Evolutionary conservation across 23 tunicate species (phyloP).

Genomic region (Botrylloides violaceus): DNA sequence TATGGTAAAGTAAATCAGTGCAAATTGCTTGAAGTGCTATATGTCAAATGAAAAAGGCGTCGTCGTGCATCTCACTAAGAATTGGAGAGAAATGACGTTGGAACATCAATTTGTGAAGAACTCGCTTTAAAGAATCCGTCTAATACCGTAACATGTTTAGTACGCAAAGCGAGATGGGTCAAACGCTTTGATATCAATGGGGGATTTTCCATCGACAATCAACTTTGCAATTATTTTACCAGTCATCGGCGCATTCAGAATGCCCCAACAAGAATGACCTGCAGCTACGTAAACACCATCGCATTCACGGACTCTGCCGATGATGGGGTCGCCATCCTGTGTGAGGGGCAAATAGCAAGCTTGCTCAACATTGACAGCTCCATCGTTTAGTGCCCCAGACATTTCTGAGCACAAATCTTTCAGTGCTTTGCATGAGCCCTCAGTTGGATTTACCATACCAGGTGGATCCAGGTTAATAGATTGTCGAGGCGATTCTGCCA

Average conservation of each 20-base stretch:
- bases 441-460: conserved; percentile 14
- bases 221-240: conserved; percentile 54
- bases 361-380: conserved; percentile 39
- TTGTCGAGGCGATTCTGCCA: conserved; percentile 42
- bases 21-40: no score
- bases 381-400: conserved; percentile 26
- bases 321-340: conserved; percentile 65
- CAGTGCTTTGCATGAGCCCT: conserved; percentile 48
- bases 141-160: neutral
- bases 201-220: conserved; percentile 22
- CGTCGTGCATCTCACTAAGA: no score
- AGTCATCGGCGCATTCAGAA: conserved; percentile 61
- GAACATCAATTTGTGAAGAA: no score
- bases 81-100: no score
- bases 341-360: conserved; percentile 82
- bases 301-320: conserved; percentile 29
- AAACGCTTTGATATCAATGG: conserved; percentile 34
- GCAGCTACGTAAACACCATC: conserved; percentile 47
- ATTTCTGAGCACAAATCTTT: conserved; percentile 28
- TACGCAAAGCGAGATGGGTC: conserved; percentile 33
- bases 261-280: conserved; percentile 90
- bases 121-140: no score
- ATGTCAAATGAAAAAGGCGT: no score
- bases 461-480: conserved; percentile 30
- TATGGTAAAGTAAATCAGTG: no score